phyloP scores from a whole-genome alignment of 2,888 invertebrate genomes.

The Rhogogaster chlorosoma region DNA sequence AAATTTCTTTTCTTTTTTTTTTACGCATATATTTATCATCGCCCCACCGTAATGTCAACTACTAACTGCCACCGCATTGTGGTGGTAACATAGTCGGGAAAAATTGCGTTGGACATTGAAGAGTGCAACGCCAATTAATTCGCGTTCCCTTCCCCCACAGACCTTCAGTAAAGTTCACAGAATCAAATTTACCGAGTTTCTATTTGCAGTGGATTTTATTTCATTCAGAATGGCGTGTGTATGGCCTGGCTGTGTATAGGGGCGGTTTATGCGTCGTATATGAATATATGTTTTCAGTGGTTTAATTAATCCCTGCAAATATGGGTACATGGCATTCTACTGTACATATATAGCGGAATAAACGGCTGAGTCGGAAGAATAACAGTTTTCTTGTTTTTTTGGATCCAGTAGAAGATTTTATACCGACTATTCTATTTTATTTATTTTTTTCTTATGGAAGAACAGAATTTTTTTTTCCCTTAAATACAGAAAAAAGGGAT shows the following conservation, averaged over 20 bases:
- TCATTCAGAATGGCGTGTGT: neutral
- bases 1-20: neutral
- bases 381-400: too few species aligned
- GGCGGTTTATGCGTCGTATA: neutral
- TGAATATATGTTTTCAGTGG: neutral
- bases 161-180: neutral
- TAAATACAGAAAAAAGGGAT: neutral
- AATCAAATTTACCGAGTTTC: neutral
- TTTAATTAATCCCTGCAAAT: neutral
- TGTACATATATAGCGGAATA: too few species aligned
- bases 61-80: neutral
- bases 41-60: too few species aligned
- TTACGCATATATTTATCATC: too few species aligned
- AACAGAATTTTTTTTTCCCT: too few species aligned
- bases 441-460: too few species aligned
- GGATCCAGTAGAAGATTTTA: too few species aligned
- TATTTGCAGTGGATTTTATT: neutral
- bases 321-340: neutral
- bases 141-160: neutral
- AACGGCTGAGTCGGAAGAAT: too few species aligned
- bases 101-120: constrained; percentile 9
- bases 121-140: neutral
- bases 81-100: neutral
- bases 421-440: too few species aligned
- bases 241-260: too few species aligned